phyloP scores from a whole-genome alignment of 1,140 invertebrate species.

The Hesperophylax magnus region DNA sequence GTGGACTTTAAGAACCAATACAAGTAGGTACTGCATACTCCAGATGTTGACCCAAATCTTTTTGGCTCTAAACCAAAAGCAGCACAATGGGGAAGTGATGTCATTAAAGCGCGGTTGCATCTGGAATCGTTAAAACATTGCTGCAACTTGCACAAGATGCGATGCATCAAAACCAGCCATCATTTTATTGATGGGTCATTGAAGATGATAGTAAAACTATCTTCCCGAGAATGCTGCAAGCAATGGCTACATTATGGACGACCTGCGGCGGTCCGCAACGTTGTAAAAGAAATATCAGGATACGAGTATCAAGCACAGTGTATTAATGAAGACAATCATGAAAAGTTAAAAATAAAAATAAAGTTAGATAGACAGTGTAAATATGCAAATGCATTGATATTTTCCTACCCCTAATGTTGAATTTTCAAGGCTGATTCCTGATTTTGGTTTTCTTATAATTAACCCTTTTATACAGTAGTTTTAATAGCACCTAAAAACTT shows the following conservation, averaged over 20 bases:
- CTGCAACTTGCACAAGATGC: neutral
- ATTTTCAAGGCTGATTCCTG: too few relatives aligned
- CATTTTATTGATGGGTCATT: neutral
- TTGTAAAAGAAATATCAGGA: too few relatives aligned
- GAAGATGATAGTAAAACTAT: neutral
- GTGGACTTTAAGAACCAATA: neutral
- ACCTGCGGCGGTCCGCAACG: neutral
- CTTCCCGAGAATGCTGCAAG: neutral
- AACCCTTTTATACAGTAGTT: too few relatives aligned
- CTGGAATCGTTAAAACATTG: neutral
- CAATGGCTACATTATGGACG: neutral
- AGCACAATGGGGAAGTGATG: neutral
- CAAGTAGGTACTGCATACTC: neutral
- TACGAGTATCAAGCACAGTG: too few relatives aligned
- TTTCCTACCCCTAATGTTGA: too few relatives aligned
- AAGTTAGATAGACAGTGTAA: too few relatives aligned
- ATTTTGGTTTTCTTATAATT: too few relatives aligned
- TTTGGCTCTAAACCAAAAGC: slow-evolving; percentile 1
- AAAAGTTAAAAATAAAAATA: too few relatives aligned
- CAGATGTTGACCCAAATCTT: slow-evolving; percentile 14
- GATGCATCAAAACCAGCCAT: neutral
- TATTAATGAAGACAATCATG: too few relatives aligned
- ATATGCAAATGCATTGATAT: too few relatives aligned
- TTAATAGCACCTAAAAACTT: too few relatives aligned
- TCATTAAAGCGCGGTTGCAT: neutral